Evolutionary conservation across 2,888 invertebrate genomes (phyloP), one percentile per base, ranked within the genome.

Genomic region (Osmoderma eremita): DNA sequence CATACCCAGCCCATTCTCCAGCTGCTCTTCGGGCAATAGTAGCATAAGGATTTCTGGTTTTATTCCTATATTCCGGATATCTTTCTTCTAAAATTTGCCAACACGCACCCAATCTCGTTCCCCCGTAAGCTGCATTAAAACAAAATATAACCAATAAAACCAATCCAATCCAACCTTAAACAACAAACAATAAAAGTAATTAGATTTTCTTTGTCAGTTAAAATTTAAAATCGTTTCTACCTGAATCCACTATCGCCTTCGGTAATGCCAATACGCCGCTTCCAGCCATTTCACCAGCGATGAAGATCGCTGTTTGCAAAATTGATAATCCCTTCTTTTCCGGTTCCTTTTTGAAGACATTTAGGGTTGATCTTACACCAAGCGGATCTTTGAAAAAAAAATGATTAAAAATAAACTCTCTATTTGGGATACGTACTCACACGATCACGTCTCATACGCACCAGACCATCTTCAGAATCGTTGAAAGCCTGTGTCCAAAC

Each of bases 211-310:
- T n/a, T 50, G 54, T 54, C 18, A 12, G 45, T 38, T 49, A 17
- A 17, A 20, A 13, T 18, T 1, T 30, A 41, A 22, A 42, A 18
- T 24, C 2, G 20, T 61, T 38, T 74, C 70, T 77, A 90, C 91
- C 90, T 72, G 89, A 85, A 75, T 87, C 86, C 56, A 85, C 86
- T 36, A 90, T 83, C 0, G 90, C 90, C 70, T 84, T 80, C 0
- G 91, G 91, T 36, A 91, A 81, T 0, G 90, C 89, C 70, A 91
- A 81, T n/a, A 90, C 87, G 0, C 91, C 91, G 74, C 88, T 88
- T 48, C 91, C 91, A 0, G 90, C 90, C 86, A 91, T 89, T 80
- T 90, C 90, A 0, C 90, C 90, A 0, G 87, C 87, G 48, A 91
- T 86, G 74, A 91, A 86, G 67, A 90, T 81, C 0, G 88, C 85